Base-by-base conservation (phyloP, 2,888 invertebrate species). In the Phaedon cochleariae region DNA sequence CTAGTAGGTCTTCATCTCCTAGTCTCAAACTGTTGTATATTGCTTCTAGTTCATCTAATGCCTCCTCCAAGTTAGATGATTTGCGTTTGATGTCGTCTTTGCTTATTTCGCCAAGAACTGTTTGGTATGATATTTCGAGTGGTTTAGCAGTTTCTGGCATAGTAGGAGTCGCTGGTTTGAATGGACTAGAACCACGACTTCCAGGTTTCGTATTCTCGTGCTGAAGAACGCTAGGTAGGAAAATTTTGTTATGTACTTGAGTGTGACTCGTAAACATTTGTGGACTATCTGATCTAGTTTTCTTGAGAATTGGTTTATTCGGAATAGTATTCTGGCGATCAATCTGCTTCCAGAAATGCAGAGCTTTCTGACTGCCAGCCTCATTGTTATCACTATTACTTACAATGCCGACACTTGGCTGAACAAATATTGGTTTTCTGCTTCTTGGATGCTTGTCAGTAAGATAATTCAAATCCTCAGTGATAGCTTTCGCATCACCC, bases 1-100 rank as follows among this genome's bases (percentile, higher is more conserved):
- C 93, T 58, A 94, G 81, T 64, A 94, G 85, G 83, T 93, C 92
- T 80, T 93, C 93, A 78, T 95, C 95, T 0, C 91, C 92, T 57
- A 95, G 85, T n/a, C 91, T 90, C 62, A 96, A 86, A 75, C 94
- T 95, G 75, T 94, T 93, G 79, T 94, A 94, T 78, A 96, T 95
- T n/a, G 92, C 92, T 85, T 96, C 96, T 61, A 96, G 83, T 83
- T 96, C 96, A 76, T 91, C 91, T 21, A 96, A 86, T 59, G 96
- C 96, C 78, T 96, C 95, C 79, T 95, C 95, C 41, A 95, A 85
- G 81, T 94, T 94, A 15, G 90, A 89, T 1, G 92, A 92, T 81
- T 91, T 92, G 73, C 89, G 84, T 74, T 86, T 76, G 4, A 68
- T 45, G 79, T 81, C 75, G 66, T 76, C 76, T 53, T 73, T 70